A percentile compares a stretch with the other conserved stretches of the same genome.
phyloP scores from a whole-genome alignment of 2,113 vertebrate genomes.

The Dolichotis patagonum region DNA sequence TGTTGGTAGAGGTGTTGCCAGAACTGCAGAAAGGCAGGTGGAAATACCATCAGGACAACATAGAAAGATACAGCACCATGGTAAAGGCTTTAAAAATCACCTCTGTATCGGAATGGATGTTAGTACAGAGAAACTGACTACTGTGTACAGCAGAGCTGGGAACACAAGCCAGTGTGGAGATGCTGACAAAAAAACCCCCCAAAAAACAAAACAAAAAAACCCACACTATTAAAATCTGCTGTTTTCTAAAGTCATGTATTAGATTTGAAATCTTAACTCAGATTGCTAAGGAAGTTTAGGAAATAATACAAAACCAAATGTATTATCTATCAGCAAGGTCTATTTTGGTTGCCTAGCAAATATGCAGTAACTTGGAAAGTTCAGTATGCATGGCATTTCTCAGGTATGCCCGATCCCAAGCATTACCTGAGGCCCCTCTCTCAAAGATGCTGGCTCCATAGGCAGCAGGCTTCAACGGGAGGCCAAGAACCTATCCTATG shows the following conservation, averaged over 20 bases:
- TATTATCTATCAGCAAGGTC: neutral
- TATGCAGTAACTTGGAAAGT: neutral
- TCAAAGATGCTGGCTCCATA: neutral
- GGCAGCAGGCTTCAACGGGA: neutral
- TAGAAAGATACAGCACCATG: neutral
- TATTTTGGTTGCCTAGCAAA: neutral
- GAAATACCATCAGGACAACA: neutral
- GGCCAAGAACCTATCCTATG: neutral
- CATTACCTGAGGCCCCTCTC: neutral
- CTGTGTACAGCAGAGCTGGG: neutral
- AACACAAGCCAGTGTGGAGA: neutral
- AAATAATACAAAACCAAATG: conserved; percentile 11
- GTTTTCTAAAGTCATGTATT: neutral
- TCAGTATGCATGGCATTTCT: neutral
- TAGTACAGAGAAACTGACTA: neutral
- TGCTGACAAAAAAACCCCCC: neutral
- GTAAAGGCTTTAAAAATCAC: neutral
- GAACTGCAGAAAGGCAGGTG: neutral
- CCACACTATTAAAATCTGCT: neutral
- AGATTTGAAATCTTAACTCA: conserved; percentile 12
- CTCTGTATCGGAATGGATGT: neutral
- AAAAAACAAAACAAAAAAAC: neutral
- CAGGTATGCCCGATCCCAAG: neutral
- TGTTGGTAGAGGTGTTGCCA: neutral
- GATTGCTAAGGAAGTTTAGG: neutral